Evolutionary conservation across 1,140 invertebrate species (phyloP), one percentile per base, ranked within the genome.

Genomic region (Amphibalanus amphitrite): DNA sequence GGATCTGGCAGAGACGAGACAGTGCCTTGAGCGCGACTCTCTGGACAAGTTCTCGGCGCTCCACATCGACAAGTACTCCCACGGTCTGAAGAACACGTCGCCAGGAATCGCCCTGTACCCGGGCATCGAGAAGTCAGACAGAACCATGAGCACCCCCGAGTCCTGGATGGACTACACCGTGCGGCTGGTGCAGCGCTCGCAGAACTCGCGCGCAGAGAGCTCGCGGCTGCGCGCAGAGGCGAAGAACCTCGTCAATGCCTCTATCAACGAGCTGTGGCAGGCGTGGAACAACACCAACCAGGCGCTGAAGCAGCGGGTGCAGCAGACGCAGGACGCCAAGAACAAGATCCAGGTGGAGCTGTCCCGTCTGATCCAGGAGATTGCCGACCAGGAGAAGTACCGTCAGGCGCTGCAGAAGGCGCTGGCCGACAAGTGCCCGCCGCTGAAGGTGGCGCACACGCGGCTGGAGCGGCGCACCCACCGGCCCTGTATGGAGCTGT

Each of bases 101-200:
- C 81, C 88, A 74, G 91, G 90, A 23, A 88, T 95, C 71, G 91
- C 92, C 76, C 95, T 92, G 80, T 91, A 91, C 79, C 89, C 90
- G 28, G 92, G 92, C 72, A 93, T 95, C 75, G 92, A 96, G 81
- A 91, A 88, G 81, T 89, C 87, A 77, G 91, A 95, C 84, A 88
- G 90, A 69, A 92, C 90, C 47, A 84, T 91, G 38, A 90, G 87
- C 74, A 89, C 89, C 73, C 88, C 90, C 71, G 87, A 90, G 75
- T 88, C 89, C 10, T 97, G 93, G 93, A 87, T 90, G 0, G 88
- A 92, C 76, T 88, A 90, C 78, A 91, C 88, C 73, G 91, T 92
- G 76, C 84, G 86, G 75, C 88, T 90, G 76, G 84, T 92, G 72
- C 86, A 90, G 78, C 85, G 88, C 74, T 94, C 92, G 20, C 92